Evolutionary conservation across 2,113 vertebrate species (phyloP).

Genomic region (Etia nguti): DNA sequence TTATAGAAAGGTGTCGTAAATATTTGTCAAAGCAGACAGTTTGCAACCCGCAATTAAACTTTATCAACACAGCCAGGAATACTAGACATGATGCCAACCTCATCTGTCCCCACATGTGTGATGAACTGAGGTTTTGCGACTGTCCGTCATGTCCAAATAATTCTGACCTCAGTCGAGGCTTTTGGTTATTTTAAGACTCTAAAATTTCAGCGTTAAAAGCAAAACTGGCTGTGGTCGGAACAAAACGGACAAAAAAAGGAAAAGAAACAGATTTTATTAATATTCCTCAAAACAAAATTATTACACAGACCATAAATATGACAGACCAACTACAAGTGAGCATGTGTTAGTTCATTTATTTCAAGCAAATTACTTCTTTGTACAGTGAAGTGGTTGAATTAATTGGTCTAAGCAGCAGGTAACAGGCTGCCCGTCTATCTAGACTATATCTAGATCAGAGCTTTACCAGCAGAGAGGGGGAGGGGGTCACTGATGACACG

Average conservation of each 20-base stretch:
- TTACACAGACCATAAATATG: constrained; percentile 67
- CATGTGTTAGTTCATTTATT: constrained; percentile 71
- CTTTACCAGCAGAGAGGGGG: constrained; percentile 12
- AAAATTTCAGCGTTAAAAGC: background rate
- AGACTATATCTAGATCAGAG: constrained; percentile 67
- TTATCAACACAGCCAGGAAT: background rate
- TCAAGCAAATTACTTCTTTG: constrained; percentile 64
- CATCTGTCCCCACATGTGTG: background rate
- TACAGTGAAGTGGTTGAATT: constrained; percentile 59
- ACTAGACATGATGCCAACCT: background rate
- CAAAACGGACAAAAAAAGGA: constrained; percentile 63
- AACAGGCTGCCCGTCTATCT: constrained; percentile 63
- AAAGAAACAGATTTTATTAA: constrained; percentile 71
- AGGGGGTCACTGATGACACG: constrained; percentile 2
- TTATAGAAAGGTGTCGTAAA: background rate
- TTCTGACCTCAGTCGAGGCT: background rate
- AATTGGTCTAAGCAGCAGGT: constrained; percentile 72
- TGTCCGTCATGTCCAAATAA: background rate
- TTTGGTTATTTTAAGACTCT: background rate
- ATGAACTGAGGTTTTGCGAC: background rate
- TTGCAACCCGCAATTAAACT: background rate
- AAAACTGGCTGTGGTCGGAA: constrained; percentile 21
- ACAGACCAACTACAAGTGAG: constrained; percentile 69
- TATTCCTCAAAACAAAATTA: constrained; percentile 68
- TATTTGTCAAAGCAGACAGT: background rate